These are phyloP conservation scores for Scleropages formosus DNA, from an alignment of 2,797 vertebrate genomes.

Conservation along the genomic window DNA sequence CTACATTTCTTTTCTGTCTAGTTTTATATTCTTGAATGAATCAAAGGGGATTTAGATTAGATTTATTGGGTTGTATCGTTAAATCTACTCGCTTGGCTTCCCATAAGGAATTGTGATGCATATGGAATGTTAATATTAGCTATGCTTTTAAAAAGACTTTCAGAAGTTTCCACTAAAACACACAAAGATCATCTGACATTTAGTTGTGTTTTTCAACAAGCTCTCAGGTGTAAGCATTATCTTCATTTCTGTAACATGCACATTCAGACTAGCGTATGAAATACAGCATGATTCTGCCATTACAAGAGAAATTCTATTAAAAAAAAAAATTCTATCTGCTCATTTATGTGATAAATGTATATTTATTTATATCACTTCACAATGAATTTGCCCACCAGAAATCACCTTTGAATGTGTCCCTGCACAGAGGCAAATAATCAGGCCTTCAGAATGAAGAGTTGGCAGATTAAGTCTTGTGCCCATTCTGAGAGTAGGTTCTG, in stretches of 20 bases:
- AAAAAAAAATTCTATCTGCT: constrained; percentile 30
- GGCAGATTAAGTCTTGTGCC: constrained; percentile 63
- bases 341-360: constrained; percentile 43
- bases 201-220: background rate
- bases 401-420: constrained; percentile 53
- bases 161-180: too few species aligned
- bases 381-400: constrained; percentile 46
- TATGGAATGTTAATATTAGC: too few species aligned
- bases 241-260: background rate
- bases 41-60: background rate
- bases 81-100: constrained; percentile 15
- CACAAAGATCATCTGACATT: background rate
- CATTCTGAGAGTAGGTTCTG: constrained; percentile 57
- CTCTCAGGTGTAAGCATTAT: too few species aligned
- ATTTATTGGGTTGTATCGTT: background rate
- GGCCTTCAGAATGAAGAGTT: constrained; percentile 55
- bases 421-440: constrained; percentile 57
- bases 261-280: background rate
- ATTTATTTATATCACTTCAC: constrained; percentile 47
- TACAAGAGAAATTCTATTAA: background rate
- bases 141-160: too few species aligned
- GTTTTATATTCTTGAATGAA: background rate
- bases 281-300: background rate
- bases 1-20: background rate
- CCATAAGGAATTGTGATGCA: background rate